Evolutionary conservation across 2,113 vertebrate genomes (phyloP).

Genomic region (Corapipo altera): DNA sequence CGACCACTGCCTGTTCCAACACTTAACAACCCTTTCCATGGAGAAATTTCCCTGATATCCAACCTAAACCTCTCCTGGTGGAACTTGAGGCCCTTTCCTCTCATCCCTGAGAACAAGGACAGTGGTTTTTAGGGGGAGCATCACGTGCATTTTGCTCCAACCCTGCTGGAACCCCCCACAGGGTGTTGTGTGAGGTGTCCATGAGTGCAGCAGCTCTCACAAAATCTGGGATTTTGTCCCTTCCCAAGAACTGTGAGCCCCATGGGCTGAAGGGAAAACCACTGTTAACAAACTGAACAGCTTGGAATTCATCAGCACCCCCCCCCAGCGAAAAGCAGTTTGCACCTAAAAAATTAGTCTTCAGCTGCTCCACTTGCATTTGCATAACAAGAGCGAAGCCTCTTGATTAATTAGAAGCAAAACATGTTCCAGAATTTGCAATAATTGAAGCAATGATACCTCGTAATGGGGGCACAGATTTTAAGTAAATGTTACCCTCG

Average conservation of each 20-base stretch:
- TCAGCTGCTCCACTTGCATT: background rate
- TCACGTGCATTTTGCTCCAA: background rate
- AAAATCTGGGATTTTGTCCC: fast-evolving
- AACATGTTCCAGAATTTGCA: background rate
- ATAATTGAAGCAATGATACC: background rate
- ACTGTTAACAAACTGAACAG: background rate
- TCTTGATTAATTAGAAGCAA: slow-evolving; percentile 6
- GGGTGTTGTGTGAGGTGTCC: fast-evolving
- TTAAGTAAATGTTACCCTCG: background rate
- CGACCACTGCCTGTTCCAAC: background rate
- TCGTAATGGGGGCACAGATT: background rate
- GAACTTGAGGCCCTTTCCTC: background rate
- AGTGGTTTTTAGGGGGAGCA: no score
- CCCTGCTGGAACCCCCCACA: no score
- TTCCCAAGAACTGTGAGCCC: background rate
- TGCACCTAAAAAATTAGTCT: background rate
- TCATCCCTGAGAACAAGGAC: background rate
- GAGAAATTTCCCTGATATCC: background rate
- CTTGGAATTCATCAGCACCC: fast-evolving
- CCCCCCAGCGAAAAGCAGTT: background rate
- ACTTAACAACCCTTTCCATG: background rate
- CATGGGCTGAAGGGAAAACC: background rate
- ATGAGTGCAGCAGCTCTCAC: background rate
- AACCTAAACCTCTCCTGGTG: background rate
- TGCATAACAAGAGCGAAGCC: background rate